These are phyloP conservation scores for Carcharodon carcharias DNA, from an alignment of 2,797 vertebrate species.

Conservation along the genomic window DNA sequence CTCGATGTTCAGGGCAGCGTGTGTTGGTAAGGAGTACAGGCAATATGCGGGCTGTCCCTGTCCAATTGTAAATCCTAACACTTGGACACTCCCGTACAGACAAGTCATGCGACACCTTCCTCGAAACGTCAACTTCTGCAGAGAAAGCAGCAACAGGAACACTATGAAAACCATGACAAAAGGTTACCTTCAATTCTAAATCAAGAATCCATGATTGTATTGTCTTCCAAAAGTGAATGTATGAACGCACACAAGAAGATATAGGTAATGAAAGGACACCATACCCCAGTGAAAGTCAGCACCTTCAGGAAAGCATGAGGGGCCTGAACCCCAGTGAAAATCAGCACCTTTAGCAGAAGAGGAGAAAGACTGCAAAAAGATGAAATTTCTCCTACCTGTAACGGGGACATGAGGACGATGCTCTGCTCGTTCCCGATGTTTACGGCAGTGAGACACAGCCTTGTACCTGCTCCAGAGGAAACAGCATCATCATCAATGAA, in stretches of 20 bases:
- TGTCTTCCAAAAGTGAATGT: background rate
- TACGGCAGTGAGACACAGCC: background rate
- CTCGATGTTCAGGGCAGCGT: constrained; percentile 66
- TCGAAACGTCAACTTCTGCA: constrained; percentile 73
- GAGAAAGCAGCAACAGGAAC: background rate
- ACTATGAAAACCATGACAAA: background rate
- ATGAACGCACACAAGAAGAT: background rate
- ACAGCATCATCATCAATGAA: background rate
- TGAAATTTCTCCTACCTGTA: constrained; percentile 1
- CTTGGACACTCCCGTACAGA: constrained; percentile 76
- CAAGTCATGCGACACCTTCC: constrained; percentile 81
- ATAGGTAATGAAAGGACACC: background rate
- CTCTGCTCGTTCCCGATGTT: background rate
- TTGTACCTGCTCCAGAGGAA: background rate
- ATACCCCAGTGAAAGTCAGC: background rate
- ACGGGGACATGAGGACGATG: background rate
- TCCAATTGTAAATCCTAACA: constrained; percentile 74
- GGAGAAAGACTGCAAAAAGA: background rate
- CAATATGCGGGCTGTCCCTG: constrained; percentile 74
- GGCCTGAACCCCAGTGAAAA: background rate
- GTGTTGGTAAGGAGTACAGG: constrained; percentile 72
- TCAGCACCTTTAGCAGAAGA: background rate
- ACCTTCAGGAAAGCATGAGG: background rate
- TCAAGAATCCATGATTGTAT: background rate
- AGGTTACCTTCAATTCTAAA: background rate